These are phyloP conservation scores for Edolisoma coerulescens DNA, from an alignment of 2,113 vertebrate genomes.

Conservation along the genomic window DNA sequence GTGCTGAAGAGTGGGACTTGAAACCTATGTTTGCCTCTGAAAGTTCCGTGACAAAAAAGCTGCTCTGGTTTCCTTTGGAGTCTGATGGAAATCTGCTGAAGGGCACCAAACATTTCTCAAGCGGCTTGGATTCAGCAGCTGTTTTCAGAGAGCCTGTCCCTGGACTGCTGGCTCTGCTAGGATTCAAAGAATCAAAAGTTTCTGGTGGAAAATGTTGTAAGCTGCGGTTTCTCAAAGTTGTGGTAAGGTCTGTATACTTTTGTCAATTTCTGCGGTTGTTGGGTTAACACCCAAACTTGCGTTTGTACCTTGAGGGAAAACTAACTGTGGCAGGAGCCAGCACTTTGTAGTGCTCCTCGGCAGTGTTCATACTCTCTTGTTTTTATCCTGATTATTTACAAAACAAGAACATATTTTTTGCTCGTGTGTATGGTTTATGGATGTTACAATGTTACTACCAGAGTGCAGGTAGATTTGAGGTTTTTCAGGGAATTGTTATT, in stretches of 20 bases:
- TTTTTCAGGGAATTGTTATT: not conserved
- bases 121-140: not conserved
- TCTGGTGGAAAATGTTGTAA: not conserved
- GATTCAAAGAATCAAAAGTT: not conserved
- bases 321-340: not conserved
- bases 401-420: not conserved
- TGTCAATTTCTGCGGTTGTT: not conserved
- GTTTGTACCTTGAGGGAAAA: not conserved
- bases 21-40: not conserved
- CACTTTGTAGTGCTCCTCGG: not conserved
- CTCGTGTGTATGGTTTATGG: too few species aligned
- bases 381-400: not conserved
- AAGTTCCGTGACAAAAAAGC: not conserved
- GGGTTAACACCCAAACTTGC: not conserved
- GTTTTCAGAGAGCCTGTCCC: not conserved
- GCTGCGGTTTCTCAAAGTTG: not conserved
- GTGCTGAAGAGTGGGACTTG: not conserved
- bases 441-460: rapidly evolving
- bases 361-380: not conserved
- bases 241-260: not conserved
- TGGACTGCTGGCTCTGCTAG: not conserved
- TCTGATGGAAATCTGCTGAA: not conserved
- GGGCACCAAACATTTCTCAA: not conserved
- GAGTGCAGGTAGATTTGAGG: rapidly evolving
- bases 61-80: not conserved